Percentiles rank a stretch among this genome's conserved stretches.
phyloP scores from a whole-genome alignment of 2,888 invertebrate species.

The Auanema sp. region DNA sequence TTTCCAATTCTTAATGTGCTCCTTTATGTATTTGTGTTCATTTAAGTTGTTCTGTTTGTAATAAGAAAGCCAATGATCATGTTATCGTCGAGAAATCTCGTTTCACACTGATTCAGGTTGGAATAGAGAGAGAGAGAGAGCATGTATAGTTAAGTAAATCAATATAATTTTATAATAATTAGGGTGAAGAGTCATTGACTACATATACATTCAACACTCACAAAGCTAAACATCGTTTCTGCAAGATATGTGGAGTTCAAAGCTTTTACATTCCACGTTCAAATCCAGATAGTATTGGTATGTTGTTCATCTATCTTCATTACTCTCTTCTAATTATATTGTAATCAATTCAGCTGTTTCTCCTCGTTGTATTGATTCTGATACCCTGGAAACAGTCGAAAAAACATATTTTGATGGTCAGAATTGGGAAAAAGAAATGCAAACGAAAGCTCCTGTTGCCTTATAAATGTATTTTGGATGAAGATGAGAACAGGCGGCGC shows the following conservation, averaged over 20 bases:
- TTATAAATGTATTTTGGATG: constrained; percentile 13
- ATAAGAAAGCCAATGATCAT: constrained; percentile 68
- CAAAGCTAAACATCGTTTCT: constrained; percentile 47
- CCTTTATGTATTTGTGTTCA: neutral
- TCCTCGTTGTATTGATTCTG: constrained; percentile 51
- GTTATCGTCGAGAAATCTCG: constrained; percentile 67
- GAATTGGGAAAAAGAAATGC: constrained; percentile 43
- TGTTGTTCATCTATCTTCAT: constrained; percentile 19
- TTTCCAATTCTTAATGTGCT: neutral
- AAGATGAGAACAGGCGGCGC: no score
- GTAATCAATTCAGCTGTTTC: constrained; percentile 37
- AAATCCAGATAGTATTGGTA: constrained; percentile 69
- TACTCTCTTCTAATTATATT: neutral
- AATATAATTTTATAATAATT: constrained; percentile 3
- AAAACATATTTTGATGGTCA: constrained; percentile 39
- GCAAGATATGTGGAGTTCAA: constrained; percentile 68
- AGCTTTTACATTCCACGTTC: constrained; percentile 69
- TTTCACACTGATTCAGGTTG: constrained; percentile 63
- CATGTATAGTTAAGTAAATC: constrained; percentile 3
- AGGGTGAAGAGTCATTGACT: constrained; percentile 44
- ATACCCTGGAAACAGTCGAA: constrained; percentile 38
- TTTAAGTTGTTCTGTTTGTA: constrained; percentile 68
- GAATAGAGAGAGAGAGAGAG: neutral
- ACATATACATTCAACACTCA: constrained; percentile 49
- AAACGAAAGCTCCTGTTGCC: constrained; percentile 35